Conservation (phyloP, 2,113 vertebrate genomes). For the Brachypodius melanocephalos region DNA sequence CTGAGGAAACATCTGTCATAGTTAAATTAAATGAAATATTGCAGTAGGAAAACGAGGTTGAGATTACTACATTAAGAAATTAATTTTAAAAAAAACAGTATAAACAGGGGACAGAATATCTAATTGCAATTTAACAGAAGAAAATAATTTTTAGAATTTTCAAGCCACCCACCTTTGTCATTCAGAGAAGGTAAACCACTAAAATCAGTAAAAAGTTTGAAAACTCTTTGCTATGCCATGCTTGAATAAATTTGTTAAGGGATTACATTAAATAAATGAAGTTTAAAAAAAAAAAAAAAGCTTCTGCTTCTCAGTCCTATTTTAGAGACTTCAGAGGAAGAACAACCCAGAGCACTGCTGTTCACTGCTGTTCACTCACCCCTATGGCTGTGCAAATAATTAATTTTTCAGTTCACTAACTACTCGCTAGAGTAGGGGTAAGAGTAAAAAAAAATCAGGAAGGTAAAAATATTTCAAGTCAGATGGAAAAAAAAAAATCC, state of each 20-base stretch:
- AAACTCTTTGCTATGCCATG: neutral
- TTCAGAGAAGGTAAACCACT: neutral
- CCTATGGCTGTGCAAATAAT: neutral
- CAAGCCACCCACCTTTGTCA: neutral
- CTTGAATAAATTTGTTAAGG: neutral
- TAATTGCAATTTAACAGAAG: neutral
- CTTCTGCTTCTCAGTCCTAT: neutral
- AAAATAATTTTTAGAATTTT: neutral
- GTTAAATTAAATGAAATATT: neutral
- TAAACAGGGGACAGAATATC: neutral
- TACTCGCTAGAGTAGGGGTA: neutral
- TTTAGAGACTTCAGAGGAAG: neutral
- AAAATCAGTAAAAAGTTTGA: neutral
- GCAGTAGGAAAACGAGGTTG: neutral
- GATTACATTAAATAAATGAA: neutral
- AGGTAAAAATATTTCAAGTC: neutral
- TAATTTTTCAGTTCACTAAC: constrained; percentile 22
- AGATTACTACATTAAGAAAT: neutral
- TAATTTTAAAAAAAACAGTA: neutral
- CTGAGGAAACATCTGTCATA: neutral
- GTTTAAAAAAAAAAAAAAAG: neutral
- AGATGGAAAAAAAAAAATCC: neutral
- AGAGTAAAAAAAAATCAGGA: neutral
- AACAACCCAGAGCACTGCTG: neutral
- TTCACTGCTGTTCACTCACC: neutral